Conservation (phyloP, 2,797 vertebrate genomes). For the Myotis pilosus region DNA sequence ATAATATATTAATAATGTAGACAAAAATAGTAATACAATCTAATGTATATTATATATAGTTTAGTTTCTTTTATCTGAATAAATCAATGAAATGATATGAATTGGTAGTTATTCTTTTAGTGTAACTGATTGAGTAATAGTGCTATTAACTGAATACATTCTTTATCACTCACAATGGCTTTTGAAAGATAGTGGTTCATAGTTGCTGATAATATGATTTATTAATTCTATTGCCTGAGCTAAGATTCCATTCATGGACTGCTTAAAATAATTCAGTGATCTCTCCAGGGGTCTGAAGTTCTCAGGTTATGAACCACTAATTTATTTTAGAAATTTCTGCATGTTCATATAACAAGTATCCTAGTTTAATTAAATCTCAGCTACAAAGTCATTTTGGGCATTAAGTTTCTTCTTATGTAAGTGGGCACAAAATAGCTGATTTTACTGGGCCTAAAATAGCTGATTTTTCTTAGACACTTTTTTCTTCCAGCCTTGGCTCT, state of each 20-base stretch:
- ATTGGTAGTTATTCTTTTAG: not conserved
- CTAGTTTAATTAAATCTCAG: constrained; percentile 47
- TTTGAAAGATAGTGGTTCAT: constrained; percentile 20
- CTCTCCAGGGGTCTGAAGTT: not conserved
- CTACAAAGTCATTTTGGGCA: constrained; percentile 28
- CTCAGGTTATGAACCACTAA: constrained; percentile 12
- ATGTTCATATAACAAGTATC: not conserved
- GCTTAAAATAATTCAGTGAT: constrained; percentile 14
- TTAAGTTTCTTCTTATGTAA: not conserved
- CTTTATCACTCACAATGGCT: not conserved
- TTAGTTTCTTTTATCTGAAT: not conserved
- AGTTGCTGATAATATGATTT: constrained; percentile 22
- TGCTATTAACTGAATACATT: not conserved
- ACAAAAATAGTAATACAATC: not conserved
- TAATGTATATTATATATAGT: not conserved
- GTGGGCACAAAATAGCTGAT: not conserved
- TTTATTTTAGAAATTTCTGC: constrained; percentile 39
- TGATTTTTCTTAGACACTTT: not conserved
- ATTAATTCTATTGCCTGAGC: constrained; percentile 22
- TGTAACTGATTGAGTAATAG: not conserved
- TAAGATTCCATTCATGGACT: not conserved
- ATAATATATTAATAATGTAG: not conserved
- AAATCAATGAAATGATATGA: constrained; percentile 26
- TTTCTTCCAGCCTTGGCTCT: not conserved
- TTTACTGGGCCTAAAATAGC: not conserved